Evolutionary conservation across 2,113 vertebrate genomes (phyloP).

Genomic region (Meleagris gallopavo): DNA sequence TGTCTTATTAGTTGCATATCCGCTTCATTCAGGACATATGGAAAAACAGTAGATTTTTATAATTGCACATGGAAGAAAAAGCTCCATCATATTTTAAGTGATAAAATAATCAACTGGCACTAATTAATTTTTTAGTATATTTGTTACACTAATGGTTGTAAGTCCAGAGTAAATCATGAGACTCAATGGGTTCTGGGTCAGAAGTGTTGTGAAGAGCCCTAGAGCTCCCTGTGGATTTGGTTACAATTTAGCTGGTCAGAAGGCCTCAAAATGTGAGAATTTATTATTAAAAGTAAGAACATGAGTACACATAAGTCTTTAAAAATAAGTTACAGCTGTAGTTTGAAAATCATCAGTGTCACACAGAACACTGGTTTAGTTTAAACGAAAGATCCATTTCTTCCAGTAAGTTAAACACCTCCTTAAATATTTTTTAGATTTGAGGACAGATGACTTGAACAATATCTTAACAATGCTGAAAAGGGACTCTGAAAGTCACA

Average conservation of each 20-base stretch:
- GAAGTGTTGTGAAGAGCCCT: background rate
- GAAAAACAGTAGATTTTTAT: background rate
- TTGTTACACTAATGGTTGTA: background rate
- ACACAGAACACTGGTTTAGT: background rate
- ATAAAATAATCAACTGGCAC: background rate
- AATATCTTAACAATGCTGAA: background rate
- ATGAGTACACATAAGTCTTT: background rate
- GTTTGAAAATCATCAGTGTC: conserved; percentile 1
- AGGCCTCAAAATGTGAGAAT: background rate
- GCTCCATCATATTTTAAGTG: background rate
- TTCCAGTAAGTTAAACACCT: background rate
- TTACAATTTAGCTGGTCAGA: background rate
- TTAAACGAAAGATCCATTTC: background rate
- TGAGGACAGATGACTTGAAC: background rate
- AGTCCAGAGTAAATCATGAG: background rate
- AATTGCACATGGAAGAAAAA: background rate
- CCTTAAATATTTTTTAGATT: background rate
- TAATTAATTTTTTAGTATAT: background rate
- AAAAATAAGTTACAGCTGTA: background rate
- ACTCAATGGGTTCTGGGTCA: background rate
- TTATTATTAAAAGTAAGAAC: background rate
- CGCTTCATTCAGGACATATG: background rate
- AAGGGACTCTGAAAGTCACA: background rate
- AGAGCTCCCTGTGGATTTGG: background rate
- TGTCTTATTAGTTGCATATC: background rate